Base-by-base conservation (phyloP, 2,888 invertebrate genomes). In the Neria commutata region DNA sequence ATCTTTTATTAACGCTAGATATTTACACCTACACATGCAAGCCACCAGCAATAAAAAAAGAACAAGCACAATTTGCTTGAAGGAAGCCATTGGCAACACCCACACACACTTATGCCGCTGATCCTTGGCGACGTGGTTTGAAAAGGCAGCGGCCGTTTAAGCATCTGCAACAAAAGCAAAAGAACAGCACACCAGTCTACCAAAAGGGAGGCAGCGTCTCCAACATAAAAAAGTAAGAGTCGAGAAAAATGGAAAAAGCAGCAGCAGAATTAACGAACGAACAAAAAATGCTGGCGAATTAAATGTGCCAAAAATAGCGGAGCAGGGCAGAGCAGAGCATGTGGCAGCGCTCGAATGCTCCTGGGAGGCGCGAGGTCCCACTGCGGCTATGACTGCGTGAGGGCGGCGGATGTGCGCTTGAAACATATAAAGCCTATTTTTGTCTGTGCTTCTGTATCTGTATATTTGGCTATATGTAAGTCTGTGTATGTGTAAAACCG, bases 101-200 rank as follows among this genome's bases (percentile, higher is more conserved):
- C 17, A 19, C 42, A 3, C 42, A 42, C 42, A 19, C 17, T 3
- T 19, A 14, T 19, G 17, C 42, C 19, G 17, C 21, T 42, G 21
- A 42, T 42, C 42, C 42, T 42, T 42, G 19, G 21, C 42, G 42
- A 42, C 21, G 42, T n/a, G n/a, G n/a, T n/a, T n/a, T n/a, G n/a
- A n/a, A n/a, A n/a, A n/a, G n/a, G n/a, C n/a, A n/a, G n/a, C n/a
- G n/a, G n/a, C n/a, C n/a, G n/a, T n/a, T n/a, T n/a, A n/a, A n/a
- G n/a, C n/a, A n/a, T n/a, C n/a, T n/a, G n/a, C n/a, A n/a, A n/a
- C n/a, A n/a, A n/a, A n/a, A n/a, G n/a, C n/a, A n/a, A n/a, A n/a
- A n/a, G n/a, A n/a, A n/a, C n/a, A n/a, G n/a, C n/a, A n/a, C n/a
- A n/a, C n/a, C n/a, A n/a, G n/a, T n/a, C n/a, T n/a, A n/a, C n/a